Evolutionary conservation across 2,888 invertebrate genomes (phyloP).

Genomic region (Choreutis nemorana): DNA sequence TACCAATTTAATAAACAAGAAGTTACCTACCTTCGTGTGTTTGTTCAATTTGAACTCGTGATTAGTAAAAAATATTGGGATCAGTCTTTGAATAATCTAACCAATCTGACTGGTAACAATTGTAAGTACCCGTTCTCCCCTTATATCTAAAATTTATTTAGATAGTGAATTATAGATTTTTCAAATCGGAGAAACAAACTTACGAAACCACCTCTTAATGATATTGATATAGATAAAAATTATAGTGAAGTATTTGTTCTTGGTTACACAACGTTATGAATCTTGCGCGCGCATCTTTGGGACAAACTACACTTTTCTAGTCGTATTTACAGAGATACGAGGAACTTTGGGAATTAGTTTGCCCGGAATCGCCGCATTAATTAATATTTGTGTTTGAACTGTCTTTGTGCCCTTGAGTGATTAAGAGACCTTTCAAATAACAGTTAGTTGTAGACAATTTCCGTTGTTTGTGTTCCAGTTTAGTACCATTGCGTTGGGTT

Average conservation of each 20-base stretch:
- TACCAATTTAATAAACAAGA: no score
- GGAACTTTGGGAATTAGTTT: constrained; percentile 56
- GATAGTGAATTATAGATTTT: no score
- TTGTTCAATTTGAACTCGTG: no score
- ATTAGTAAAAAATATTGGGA: no score
- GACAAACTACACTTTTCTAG: no score
- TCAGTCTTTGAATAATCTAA: no score
- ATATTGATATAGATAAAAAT: constrained; percentile 6
- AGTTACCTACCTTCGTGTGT: no score
- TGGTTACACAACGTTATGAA: no score
- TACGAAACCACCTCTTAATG: constrained; percentile 8
- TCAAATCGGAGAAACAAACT: no score
- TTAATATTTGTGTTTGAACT: constrained; percentile 62
- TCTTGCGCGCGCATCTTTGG: no score
- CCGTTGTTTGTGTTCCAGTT: constrained; percentile 40
- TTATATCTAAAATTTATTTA: constrained; percentile 1
- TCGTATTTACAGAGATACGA: constrained; percentile 58
- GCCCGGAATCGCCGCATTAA: constrained; percentile 55
- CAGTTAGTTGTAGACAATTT: constrained; percentile 46
- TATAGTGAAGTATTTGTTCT: no score
- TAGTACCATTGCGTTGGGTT: constrained; percentile 21
- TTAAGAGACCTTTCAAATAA: constrained; percentile 55
- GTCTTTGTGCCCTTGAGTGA: constrained; percentile 55
- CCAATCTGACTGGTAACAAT: constrained; percentile 10
- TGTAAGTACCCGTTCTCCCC: background rate